Evolutionary conservation across 1,140 invertebrate genomes (phyloP), one percentile per base, ranked within the genome.

Genomic region (Drosophila ercepeae): DNA sequence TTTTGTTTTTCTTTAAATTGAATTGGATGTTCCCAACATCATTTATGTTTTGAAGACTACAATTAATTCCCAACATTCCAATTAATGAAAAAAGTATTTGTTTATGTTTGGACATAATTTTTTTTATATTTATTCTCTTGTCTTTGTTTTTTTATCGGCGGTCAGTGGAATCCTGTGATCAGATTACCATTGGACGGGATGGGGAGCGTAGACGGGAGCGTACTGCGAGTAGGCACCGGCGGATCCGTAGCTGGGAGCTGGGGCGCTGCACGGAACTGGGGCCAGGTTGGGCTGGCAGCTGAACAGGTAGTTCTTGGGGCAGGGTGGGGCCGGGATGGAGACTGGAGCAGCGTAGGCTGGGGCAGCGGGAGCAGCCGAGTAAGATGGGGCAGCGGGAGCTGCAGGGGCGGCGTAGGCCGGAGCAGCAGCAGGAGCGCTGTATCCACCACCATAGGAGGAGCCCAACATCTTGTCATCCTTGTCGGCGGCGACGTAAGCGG

Each of bases 271-370:
- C 13, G 83, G 83, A 5, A 89, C 83, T 39, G 83, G 83, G 18
- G 83, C 75, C 60, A 89, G 53, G 68, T 83, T 84, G 51, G 83
- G 83, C 63, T 83, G 78, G 61, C 83, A 89, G 72, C 83, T 89
- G 78, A 89, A 89, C 55, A 89, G 64, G 46, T 89, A 89, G 71
- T 83, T 89, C 63, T 84, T 89, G 11, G 83, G 78, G 75, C 83
- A 89, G 3, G 83, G 83, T 41, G 83, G 83, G 7, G 83, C 75
- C 14, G 83, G 78, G 18, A 88, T 65, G 36, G 74, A 77, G 19
- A 75, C 64, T 19, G 68, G 68, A 29, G 52, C 72, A 14, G 69
- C 13, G 36, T 39, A 39, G 36, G 36, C 36, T 7, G 36, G 36
- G 14, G 72, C 63, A 9, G 58, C 71, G 25, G 71, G 64, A 5